A percentile compares a stretch with the other conserved stretches of the same genome.
phyloP scores from a whole-genome alignment of 2,113 vertebrate species.

The Hemicordylus capensis region DNA sequence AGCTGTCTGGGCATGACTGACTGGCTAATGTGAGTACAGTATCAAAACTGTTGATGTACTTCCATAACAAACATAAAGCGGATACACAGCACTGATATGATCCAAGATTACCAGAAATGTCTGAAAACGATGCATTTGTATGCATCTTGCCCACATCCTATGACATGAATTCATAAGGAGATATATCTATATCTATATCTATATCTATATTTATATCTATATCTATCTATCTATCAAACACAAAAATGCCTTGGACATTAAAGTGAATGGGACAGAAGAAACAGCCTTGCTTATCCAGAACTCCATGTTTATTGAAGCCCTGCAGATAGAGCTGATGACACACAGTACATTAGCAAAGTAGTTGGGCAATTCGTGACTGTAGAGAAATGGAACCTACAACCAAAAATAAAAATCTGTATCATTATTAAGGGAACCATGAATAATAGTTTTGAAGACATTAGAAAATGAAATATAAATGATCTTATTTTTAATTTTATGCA shows the following conservation, averaged over 20 bases:
- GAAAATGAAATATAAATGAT: too few species aligned
- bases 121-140: not conserved
- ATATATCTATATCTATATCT: too few species aligned
- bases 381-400: too few species aligned
- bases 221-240: too few species aligned
- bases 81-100: not conserved
- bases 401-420: too few species aligned
- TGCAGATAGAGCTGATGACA: not conserved
- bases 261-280: too few species aligned
- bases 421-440: too few species aligned
- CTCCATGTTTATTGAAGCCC: not conserved
- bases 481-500: too few species aligned
- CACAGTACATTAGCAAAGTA: not conserved
- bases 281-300: not conserved
- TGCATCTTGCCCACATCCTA: not conserved
- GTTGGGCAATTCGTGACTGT: too few species aligned
- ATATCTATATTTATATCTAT: too few species aligned
- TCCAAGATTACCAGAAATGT: not conserved
- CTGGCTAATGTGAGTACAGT: not conserved
- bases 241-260: too few species aligned
- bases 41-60: not conserved
- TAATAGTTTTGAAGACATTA: too few species aligned
- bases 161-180: not conserved
- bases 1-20: not conserved
- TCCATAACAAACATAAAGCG: not conserved